A percentile compares a stretch with the other conserved stretches of the same genome.
These are phyloP conservation scores for Mus caroli DNA, from an alignment of 2,797 vertebrate genomes.

Conservation along the genomic window DNA sequence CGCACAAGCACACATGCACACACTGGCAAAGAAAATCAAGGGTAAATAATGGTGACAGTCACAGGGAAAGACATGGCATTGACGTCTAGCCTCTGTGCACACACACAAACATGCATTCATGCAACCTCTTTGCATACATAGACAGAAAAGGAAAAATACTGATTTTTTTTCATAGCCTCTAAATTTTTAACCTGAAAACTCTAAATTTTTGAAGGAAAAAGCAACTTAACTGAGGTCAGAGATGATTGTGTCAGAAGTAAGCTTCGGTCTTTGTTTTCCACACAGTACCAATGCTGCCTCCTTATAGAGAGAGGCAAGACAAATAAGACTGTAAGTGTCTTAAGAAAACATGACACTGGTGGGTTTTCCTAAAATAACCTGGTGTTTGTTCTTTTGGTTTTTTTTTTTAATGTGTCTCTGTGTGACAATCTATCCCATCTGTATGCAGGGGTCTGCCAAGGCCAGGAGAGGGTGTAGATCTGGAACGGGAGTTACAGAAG, in stretches of 20 bases:
- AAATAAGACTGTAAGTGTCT: neutral
- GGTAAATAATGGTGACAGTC: neutral
- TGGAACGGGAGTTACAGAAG: neutral
- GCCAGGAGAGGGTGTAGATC: neutral
- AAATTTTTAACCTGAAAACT: slow-evolving; percentile 21
- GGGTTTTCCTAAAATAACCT: slow-evolving; percentile 18
- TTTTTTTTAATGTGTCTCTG: neutral
- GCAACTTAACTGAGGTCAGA: neutral
- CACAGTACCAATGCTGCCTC: neutral
- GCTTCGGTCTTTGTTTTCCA: neutral
- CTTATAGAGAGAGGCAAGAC: neutral
- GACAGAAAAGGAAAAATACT: neutral
- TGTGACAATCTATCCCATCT: neutral
- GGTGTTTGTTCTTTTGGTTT: neutral
- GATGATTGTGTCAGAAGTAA: neutral
- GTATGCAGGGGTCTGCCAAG: neutral
- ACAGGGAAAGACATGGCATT: neutral
- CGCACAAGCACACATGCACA: too few species aligned
- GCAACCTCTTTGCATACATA: neutral
- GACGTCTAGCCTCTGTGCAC: neutral
- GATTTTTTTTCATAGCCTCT: neutral
- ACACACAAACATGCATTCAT: neutral
- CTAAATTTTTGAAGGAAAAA: neutral
- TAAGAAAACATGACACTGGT: slow-evolving; percentile 4
- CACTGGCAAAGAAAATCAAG: too few species aligned